Evolutionary conservation across 1,140 invertebrate species (phyloP).

Genomic region (Heliconius himera): DNA sequence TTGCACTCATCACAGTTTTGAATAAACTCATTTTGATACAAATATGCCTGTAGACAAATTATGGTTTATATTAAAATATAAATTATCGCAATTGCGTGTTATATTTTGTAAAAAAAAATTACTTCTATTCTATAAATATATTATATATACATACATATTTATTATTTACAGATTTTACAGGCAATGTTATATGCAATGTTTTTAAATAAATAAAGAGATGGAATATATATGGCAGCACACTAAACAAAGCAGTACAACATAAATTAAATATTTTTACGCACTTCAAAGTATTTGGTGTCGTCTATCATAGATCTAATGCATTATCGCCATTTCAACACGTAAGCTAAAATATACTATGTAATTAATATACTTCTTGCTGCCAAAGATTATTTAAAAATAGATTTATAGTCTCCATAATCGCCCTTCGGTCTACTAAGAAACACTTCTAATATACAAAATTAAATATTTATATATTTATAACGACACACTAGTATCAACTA

Average conservation of each 20-base stretch:
- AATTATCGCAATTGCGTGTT: too few relatives aligned
- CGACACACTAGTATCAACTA: not conserved
- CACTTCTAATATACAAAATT: not conserved
- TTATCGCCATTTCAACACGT: not conserved
- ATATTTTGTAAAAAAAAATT: too few relatives aligned
- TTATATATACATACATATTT: too few relatives aligned
- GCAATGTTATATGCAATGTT: too few relatives aligned
- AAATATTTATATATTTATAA: not conserved
- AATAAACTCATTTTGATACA: slow-evolving; percentile 54
- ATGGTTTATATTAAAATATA: not conserved
- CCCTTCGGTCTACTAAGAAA: not conserved
- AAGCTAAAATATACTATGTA: not conserved
- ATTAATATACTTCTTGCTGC: not conserved
- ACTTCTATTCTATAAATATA: too few relatives aligned
- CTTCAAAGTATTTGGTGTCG: not conserved
- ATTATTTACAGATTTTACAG: too few relatives aligned
- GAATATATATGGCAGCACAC: too few relatives aligned
- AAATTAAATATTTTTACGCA: not conserved
- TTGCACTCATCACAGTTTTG: slow-evolving; percentile 51
- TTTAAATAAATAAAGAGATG: too few relatives aligned
- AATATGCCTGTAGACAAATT: not conserved
- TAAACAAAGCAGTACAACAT: too few relatives aligned
- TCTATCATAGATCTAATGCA: not conserved
- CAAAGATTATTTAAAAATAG: not conserved
- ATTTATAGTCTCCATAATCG: not conserved